Evolutionary conservation across 2,797 vertebrate species (phyloP).

Genomic region (Selene dorsalis): DNA sequence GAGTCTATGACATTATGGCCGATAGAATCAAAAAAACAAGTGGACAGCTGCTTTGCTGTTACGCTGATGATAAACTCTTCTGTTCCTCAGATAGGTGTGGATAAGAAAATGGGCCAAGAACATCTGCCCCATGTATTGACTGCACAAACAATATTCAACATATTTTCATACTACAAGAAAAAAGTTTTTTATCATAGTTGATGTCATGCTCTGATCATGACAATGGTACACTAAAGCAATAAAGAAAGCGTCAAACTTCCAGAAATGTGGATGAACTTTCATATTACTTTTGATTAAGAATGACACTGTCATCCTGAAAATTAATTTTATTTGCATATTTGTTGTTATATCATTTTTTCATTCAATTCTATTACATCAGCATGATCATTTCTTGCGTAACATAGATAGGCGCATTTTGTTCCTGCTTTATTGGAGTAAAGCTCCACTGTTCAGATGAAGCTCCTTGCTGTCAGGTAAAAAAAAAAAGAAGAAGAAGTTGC

Average conservation of each 20-base stretch:
- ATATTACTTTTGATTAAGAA: too few relatives aligned
- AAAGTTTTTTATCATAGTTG: background rate
- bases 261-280: background rate
- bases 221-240: background rate
- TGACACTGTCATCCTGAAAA: background rate
- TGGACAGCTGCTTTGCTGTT: background rate
- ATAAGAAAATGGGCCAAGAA: background rate
- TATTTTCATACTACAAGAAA: too few relatives aligned
- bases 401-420: background rate
- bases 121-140: background rate
- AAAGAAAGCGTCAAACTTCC: background rate
- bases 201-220: background rate
- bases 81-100: background rate
- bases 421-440: background rate
- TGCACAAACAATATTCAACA: too few relatives aligned
- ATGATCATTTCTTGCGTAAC: background rate
- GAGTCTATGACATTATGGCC: background rate
- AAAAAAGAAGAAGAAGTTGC: conserved; percentile 4
- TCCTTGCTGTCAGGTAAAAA: background rate
- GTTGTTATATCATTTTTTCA: background rate
- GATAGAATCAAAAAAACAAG: too few relatives aligned
- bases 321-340: background rate
- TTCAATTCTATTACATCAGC: background rate
- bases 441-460: background rate
- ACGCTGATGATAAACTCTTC: conserved; percentile 10